Conservation (phyloP, 2,113 vertebrate genomes). For the Glaucidium brasilianum region DNA sequence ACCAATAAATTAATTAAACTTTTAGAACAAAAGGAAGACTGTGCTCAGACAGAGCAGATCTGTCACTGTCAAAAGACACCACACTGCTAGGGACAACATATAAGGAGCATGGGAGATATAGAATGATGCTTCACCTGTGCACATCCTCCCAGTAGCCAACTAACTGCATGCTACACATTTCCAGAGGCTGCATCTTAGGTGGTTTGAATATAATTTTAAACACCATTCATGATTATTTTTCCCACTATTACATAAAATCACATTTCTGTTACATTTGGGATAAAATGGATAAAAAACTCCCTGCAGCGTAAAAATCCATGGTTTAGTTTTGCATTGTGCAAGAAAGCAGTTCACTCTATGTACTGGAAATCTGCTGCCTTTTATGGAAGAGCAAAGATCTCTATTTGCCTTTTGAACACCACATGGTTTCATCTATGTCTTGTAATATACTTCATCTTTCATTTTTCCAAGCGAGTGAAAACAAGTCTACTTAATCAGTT, state of each 20-base stretch:
- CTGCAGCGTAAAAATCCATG: background rate
- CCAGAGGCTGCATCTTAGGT: background rate
- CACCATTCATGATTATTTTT: background rate
- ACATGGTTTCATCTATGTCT: background rate
- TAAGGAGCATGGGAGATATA: background rate
- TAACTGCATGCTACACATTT: background rate
- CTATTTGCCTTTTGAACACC: background rate
- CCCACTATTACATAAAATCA: background rate
- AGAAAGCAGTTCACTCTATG: background rate
- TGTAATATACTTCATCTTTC: background rate
- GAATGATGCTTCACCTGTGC: background rate
- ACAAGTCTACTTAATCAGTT: background rate
- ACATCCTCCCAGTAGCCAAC: background rate
- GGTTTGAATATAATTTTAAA: background rate
- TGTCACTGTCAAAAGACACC: too few relatives aligned
- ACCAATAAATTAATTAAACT: background rate
- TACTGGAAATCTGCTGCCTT: background rate
- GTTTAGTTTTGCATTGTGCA: background rate
- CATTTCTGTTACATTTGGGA: background rate
- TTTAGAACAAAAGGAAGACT: background rate
- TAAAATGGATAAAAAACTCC: background rate
- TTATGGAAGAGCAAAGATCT: background rate
- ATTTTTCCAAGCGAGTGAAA: background rate
- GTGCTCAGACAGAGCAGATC: background rate
- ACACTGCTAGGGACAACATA: background rate